These are phyloP conservation scores for Ailurus styani DNA, from an alignment of 2,113 vertebrate genomes.

Conservation along the genomic window DNA sequence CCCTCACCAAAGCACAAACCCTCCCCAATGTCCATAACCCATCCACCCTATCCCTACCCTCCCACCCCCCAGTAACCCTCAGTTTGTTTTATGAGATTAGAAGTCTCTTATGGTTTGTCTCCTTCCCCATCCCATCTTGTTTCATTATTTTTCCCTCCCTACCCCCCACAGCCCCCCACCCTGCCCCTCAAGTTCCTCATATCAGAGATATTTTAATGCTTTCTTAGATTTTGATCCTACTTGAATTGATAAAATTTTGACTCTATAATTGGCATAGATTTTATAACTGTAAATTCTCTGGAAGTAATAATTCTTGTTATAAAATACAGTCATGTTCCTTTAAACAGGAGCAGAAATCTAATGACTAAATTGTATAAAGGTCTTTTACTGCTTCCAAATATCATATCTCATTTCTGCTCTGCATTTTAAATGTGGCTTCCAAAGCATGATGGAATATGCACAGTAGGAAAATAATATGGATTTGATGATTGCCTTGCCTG, in stretches of 20 bases:
- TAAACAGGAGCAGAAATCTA: slow-evolving; percentile 47
- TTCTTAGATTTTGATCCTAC: slow-evolving; percentile 36
- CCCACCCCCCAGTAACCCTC: no score
- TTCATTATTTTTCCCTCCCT: no score
- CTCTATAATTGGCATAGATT: slow-evolving; percentile 24
- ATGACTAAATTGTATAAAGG: background rate
- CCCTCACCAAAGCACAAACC: no score
- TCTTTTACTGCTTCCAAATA: background rate
- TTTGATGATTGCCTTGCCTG: background rate
- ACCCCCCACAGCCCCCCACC: no score
- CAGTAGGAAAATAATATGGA: background rate
- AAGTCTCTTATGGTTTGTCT: no score
- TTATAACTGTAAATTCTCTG: background rate
- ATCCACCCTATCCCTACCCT: no score
- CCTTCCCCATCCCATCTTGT: no score
- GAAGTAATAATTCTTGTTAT: slow-evolving; percentile 6
- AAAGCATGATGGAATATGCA: slow-evolving; percentile 11
- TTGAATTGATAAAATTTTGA: slow-evolving; percentile 51
- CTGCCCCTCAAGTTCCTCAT: no score
- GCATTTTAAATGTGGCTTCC: background rate
- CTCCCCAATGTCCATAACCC: no score
- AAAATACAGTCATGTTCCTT: background rate
- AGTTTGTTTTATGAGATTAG: no score
- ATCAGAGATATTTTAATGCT: no score
- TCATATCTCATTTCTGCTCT: background rate